Evolutionary conservation across 2,797 vertebrate genomes (phyloP).

Genomic region (Crypturellus tataupa): DNA sequence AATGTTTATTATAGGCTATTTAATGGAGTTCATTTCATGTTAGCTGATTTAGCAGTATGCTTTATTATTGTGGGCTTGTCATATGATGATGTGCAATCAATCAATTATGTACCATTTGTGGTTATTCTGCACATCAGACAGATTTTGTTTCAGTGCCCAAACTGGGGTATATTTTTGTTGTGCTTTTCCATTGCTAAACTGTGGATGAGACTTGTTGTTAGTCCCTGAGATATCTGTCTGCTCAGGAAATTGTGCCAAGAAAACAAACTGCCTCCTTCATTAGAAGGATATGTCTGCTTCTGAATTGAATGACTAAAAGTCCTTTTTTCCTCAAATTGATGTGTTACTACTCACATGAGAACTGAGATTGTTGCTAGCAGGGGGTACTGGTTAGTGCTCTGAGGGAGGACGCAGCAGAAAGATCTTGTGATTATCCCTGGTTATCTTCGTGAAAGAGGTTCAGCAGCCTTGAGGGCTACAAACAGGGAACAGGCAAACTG

Average conservation of each 20-base stretch:
- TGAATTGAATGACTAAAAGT: conserved; percentile 17
- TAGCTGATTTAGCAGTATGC: neutral
- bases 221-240: conserved; percentile 4
- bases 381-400: conserved; percentile 12
- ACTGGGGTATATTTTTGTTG: neutral
- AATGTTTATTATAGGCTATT: neutral
- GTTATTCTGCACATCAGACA: neutral
- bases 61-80: conserved; percentile 7
- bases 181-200: neutral
- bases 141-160: conserved; percentile 7
- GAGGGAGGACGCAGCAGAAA: neutral
- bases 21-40: neutral
- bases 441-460: neutral
- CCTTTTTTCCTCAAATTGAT: conserved; percentile 15
- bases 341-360: conserved; percentile 13
- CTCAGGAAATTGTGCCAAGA: neutral
- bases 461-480: neutral
- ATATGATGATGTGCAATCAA: neutral
- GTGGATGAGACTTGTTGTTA: neutral
- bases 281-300: neutral
- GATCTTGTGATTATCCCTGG: neutral
- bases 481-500: neutral
- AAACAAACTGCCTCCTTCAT: conserved; percentile 45
- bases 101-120: conserved; percentile 22
- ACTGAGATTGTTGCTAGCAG: neutral